phyloP scores from a whole-genome alignment of 2,797 vertebrate species.

The Tokudaia muenninki region DNA sequence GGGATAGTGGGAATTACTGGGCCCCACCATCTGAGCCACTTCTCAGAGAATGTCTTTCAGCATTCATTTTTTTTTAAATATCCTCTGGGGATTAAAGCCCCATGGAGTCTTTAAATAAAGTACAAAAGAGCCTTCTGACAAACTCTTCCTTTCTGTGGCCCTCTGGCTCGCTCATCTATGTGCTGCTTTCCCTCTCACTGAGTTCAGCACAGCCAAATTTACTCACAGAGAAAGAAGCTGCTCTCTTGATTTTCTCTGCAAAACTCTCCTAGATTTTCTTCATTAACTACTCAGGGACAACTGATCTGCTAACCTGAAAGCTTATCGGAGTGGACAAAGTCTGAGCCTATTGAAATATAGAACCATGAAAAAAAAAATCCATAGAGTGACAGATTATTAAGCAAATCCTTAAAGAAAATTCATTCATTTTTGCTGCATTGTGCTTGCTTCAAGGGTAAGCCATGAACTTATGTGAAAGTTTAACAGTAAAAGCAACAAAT shows the following conservation, averaged over 20 bases:
- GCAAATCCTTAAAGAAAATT: conserved; percentile 16
- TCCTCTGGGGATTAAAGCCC: neutral
- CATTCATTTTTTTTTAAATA: neutral
- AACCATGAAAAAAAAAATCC: conserved; percentile 15
- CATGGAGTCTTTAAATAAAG: neutral
- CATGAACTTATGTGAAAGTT: conserved; percentile 7
- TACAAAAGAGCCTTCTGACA: neutral
- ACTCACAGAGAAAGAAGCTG: neutral
- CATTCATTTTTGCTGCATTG: neutral
- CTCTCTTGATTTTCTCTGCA: neutral
- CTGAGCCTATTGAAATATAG: neutral
- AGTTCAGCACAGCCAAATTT: neutral
- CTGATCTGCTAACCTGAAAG: neutral
- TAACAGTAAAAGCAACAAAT: conserved; percentile 54
- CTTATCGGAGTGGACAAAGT: neutral
- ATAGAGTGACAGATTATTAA: conserved; percentile 12
- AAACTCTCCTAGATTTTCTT: conserved; percentile 11
- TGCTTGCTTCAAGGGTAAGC: neutral
- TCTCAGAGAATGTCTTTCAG: neutral
- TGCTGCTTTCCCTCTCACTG: neutral
- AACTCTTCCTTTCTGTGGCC: neutral
- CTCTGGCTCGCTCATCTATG: neutral
- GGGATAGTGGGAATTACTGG: neutral
- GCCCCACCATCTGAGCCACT: neutral
- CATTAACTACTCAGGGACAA: neutral